Percentiles rank a stretch among this genome's conserved stretches.
phyloP scores from a whole-genome alignment of 2,113 vertebrate species.

The Bolborhynchus lineola region DNA sequence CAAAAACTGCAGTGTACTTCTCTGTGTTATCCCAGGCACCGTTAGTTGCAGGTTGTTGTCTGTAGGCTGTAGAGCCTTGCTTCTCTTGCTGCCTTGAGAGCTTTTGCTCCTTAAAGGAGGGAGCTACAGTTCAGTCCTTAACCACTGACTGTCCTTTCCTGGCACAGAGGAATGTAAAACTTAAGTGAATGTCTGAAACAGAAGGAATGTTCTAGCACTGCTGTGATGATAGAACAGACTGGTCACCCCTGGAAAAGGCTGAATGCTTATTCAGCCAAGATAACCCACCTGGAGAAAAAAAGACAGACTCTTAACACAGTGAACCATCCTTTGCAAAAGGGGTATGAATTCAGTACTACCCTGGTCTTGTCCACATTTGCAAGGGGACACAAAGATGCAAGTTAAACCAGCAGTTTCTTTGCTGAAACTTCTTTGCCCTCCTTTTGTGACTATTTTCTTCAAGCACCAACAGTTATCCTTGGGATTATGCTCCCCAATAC shows the following conservation, averaged over 20 bases:
- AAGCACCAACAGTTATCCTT: neutral
- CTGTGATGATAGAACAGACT: neutral
- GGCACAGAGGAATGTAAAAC: neutral
- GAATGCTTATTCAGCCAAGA: neutral
- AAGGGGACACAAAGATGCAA: neutral
- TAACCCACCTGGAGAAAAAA: neutral
- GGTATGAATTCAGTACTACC: neutral
- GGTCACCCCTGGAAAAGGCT: neutral
- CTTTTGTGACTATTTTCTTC: neutral
- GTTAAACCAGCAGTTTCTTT: neutral
- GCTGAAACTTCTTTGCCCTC: neutral
- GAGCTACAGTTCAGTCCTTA: neutral
- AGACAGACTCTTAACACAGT: fast-evolving
- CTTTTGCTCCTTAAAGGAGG: neutral
- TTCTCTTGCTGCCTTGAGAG: neutral
- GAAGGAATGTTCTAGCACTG: neutral
- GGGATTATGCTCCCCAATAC: neutral
- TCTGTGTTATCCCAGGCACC: neutral
- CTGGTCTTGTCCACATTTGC: neutral
- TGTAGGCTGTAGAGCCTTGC: neutral
- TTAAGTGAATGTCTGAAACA: neutral
- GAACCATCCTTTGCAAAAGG: neutral
- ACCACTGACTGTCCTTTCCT: neutral
- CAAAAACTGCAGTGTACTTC: neutral
- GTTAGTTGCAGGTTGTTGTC: neutral